phyloP scores from a whole-genome alignment of 1,140 invertebrate genomes.

The Drosophila tristis region DNA sequence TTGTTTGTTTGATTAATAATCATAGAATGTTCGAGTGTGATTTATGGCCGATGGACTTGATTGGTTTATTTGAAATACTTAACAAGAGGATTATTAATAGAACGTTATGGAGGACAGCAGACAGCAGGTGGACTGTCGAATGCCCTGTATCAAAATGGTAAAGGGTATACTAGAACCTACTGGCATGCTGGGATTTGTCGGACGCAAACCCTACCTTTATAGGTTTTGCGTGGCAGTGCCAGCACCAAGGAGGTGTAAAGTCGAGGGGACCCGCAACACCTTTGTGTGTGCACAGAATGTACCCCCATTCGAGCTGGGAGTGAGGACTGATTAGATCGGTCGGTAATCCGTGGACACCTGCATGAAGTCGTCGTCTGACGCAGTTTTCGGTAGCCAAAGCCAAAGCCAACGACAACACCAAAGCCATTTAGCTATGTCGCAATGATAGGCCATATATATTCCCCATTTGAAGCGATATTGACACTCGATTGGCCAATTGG shows the following conservation, averaged over 20 bases:
- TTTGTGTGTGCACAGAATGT: conserved; percentile 6
- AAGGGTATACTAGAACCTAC: no score
- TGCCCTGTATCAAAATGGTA: no score
- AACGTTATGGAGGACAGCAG: not conserved
- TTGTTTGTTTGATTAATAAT: conserved; percentile 43
- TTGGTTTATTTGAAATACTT: conserved; percentile 40
- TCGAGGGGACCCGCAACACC: not conserved
- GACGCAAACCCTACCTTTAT: no score
- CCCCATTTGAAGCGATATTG: conserved; percentile 34
- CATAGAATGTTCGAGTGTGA: conserved; percentile 29
- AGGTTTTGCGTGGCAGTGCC: no score
- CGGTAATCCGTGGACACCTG: conserved; percentile 42
- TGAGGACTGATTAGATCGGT: conserved; percentile 27
- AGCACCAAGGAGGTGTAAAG: no score
- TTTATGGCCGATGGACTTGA: conserved; percentile 25
- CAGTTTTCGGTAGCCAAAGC: conserved; percentile 16
- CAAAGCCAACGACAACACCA: not conserved
- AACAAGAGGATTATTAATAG: conserved; percentile 13
- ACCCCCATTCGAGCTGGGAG: conserved; percentile 24
- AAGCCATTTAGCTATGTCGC: conserved; percentile 36
- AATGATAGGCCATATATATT: conserved; percentile 52
- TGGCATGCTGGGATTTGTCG: no score
- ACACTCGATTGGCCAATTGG: conserved; percentile 62
- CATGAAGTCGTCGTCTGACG: conserved; percentile 21
- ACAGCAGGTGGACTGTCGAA: not conserved